Evolutionary conservation across 2,888 invertebrate genomes (phyloP), one percentile per base, ranked within the genome.

Genomic region (Brachypalpus laphriformis): DNA sequence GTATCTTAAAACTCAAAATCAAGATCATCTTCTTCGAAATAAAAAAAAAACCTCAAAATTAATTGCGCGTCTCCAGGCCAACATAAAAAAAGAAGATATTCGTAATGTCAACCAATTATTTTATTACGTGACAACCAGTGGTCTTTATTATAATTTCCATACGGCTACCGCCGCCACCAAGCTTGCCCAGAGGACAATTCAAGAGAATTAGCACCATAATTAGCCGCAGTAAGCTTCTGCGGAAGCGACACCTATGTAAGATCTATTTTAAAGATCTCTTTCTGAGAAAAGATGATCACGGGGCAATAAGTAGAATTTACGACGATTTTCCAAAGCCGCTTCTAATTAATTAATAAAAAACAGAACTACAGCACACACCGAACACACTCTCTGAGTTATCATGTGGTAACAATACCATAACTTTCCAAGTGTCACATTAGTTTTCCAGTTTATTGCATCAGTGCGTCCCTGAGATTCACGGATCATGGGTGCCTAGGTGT

Each of bases 351-450:
- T 82, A 82, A 82, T 86, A 68, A 82, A 81, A 82, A 76, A 37
- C 78, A 76, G 20, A 83, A 47, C 54, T 28, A 63, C 82, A 63
- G 14, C 47, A 74, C 63, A 65, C 74, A 56, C 31, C 14, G 22
- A 47, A 45, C 61, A 45, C 28, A n/a, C 42, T 34, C 45, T 47
- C 68, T 81, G 71, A 71, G 75, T 85, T 85, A 85, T 85, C 85
- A 85, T 85, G 85, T 85, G 85, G 85, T 59, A 85, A 85, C 85
- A 85, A 81, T 85, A 81, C 65, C 85, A 85, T 85, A 85, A 85
- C 81, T 85, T 78, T 61, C 40, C 65, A 59, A 42, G 65, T 85
- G 85, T 85, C 85, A 85, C 85, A 85, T 85, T 76, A 85, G 85
- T 85, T 85, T 85, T 76, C 65, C 65, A 71, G 71, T 85, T 85